Evolutionary conservation across 2,797 vertebrate species (phyloP), one percentile per base, ranked within the genome.

Genomic region (Hypotaenidia philippensis): DNA sequence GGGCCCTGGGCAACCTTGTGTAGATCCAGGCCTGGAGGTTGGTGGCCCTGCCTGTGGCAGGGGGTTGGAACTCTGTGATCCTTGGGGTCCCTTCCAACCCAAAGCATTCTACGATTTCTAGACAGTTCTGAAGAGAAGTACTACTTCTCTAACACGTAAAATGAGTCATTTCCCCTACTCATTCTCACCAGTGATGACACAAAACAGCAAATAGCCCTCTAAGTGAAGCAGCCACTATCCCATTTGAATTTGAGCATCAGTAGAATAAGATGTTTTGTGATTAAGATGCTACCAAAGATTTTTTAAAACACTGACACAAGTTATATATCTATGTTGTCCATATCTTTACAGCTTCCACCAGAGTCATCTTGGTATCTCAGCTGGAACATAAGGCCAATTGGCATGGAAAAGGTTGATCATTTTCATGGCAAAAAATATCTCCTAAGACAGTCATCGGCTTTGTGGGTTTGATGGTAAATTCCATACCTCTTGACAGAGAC

Each of bases 321-420:
- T 12, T 26, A 19, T 44, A 4, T 57, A 50, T 25, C 12, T 49
- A 4, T 19, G 25, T 49, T 56, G 31, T 34, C 77, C 2, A 1
- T 60, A 34, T 89, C 49, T 96, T 92, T 94, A 94, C 65, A 90
- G 83, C 71, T 97, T 95, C 78, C 68, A 83, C 80, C 92, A 89
- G 60, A 91, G 88, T 89, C 70, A 84, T 89, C 59, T 87, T 78
- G 89, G 53, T 78, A 71, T 56, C 93, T 94, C 66, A 26, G 16
- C 64, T 74, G 77, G 83, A 97, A 95, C 52, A 57, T 16, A 66
- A 77, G 50, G 59, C 47, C 75, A 94, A 21, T 69, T 63, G 76
- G 44, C 23, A 40, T 2, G 23, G 32, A 72, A 79, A 76, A 84
- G 44, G 52, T 1, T 79, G 70, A 81, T 49, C 23, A 59, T 49